phyloP scores from a whole-genome alignment of 2,113 vertebrate genomes.

The Cercopithecus mona region DNA sequence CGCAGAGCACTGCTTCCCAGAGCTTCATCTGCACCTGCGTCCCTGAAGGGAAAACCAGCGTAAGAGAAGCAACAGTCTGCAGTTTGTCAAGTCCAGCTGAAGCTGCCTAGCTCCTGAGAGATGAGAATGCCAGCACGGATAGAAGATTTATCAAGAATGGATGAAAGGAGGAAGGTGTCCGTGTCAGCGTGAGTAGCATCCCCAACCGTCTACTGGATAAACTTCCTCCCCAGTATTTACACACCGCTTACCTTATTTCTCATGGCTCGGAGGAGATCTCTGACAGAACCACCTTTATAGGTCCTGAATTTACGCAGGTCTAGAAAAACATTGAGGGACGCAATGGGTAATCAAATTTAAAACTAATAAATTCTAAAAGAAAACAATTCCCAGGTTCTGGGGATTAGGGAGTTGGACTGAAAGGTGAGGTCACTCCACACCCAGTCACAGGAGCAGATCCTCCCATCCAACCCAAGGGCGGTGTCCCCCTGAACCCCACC shows the following conservation, averaged over 20 bases:
- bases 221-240: rapidly evolving
- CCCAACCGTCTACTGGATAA: too few species aligned
- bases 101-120: not conserved
- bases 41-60: not conserved
- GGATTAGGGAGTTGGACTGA: not conserved
- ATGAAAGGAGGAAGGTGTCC: not conserved
- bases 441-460: not conserved
- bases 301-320: conserved; percentile 98
- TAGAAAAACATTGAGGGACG: conserved; percentile 70
- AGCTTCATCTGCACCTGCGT: rapidly evolving
- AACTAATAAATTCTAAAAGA: not conserved
- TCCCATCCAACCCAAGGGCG: not conserved
- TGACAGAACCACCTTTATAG: conserved; percentile 95
- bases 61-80: not conserved
- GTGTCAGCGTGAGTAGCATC: too few species aligned
- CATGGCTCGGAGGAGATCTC: conserved; percentile 97
- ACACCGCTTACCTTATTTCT: conserved; percentile 92
- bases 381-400: not conserved
- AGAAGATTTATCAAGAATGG: not conserved
- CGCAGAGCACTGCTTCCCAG: not conserved
- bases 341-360: not conserved
- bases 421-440: not conserved
- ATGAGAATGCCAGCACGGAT: not conserved
- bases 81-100: not conserved
- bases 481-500: not conserved